A percentile compares a stretch with the other conserved stretches of the same genome.
phyloP scores from a whole-genome alignment of 2,113 vertebrate species.

The Hystrix brachyura region DNA sequence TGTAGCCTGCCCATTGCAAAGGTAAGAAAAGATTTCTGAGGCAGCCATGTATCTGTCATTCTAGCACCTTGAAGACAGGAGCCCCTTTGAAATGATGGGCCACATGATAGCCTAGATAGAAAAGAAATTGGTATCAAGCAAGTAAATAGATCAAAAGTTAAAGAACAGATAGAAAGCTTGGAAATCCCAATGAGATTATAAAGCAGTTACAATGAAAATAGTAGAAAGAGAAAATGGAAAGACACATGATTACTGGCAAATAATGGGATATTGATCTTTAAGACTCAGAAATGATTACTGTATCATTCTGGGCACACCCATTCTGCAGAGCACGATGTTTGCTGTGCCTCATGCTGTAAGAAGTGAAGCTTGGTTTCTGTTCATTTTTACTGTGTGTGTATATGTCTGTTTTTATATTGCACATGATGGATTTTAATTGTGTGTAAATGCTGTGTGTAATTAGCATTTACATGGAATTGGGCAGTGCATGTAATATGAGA shows the following conservation, averaged over 20 bases:
- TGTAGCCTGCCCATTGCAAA: neutral
- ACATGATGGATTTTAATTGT: neutral
- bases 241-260: neutral
- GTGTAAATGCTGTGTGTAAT: neutral
- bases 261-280: slow-evolving; percentile 62
- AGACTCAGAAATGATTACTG: neutral
- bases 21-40: neutral
- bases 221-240: neutral
- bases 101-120: neutral
- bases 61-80: neutral
- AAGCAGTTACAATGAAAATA: slow-evolving; percentile 25
- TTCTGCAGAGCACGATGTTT: neutral
- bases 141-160: slow-evolving; percentile 63
- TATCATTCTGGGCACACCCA: neutral
- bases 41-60: neutral
- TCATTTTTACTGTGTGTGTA: neutral
- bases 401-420: neutral
- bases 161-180: neutral
- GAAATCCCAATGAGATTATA: slow-evolving; percentile 51
- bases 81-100: neutral
- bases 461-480: neutral
- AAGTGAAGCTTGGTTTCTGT: neutral
- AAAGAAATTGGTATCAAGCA: slow-evolving; percentile 42
- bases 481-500: neutral
- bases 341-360: neutral